Evolutionary conservation across 2,113 vertebrate genomes (phyloP).

Genomic region (Pterocles gutturalis): DNA sequence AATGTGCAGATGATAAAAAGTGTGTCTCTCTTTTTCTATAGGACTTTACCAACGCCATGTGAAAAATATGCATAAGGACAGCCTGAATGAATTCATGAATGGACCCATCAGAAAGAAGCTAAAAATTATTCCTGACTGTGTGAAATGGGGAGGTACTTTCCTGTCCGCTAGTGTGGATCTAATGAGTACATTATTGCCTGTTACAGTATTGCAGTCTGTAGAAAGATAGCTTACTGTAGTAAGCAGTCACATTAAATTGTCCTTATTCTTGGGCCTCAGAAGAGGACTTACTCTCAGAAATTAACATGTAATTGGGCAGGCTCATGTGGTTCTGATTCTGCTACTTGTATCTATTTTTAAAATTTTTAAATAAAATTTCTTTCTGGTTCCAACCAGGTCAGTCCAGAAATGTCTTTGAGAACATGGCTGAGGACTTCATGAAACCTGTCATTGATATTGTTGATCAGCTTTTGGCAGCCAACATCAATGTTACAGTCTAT

Average conservation of each 20-base stretch:
- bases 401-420: slow-evolving; percentile 82
- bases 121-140: slow-evolving; percentile 87
- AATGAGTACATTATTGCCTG: not conserved
- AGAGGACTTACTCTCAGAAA: not conserved
- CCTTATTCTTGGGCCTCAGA: not conserved
- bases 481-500: slow-evolving; percentile 90
- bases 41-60: slow-evolving; percentile 81
- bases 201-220: not conserved
- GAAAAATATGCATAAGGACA: slow-evolving; percentile 74
- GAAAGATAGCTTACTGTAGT: not conserved
- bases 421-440: slow-evolving; percentile 95
- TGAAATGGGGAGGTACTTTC: slow-evolving; percentile 92
- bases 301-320: not conserved
- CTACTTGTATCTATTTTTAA: not conserved
- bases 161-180: not conserved
- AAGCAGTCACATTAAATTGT: not conserved
- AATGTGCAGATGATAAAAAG: not conserved
- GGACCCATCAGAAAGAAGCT: slow-evolving; percentile 91
- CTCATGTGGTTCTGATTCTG: not conserved
- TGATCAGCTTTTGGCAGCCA: slow-evolving; percentile 84
- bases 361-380: not conserved
- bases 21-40: slow-evolving; percentile 52
- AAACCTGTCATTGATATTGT: slow-evolving; percentile 87
- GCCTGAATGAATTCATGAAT: slow-evolving; percentile 90
- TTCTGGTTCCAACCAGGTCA: slow-evolving; percentile 80